phyloP scores from a whole-genome alignment of 1,140 invertebrate species.

The Leptinotarsa undecemlineata region DNA sequence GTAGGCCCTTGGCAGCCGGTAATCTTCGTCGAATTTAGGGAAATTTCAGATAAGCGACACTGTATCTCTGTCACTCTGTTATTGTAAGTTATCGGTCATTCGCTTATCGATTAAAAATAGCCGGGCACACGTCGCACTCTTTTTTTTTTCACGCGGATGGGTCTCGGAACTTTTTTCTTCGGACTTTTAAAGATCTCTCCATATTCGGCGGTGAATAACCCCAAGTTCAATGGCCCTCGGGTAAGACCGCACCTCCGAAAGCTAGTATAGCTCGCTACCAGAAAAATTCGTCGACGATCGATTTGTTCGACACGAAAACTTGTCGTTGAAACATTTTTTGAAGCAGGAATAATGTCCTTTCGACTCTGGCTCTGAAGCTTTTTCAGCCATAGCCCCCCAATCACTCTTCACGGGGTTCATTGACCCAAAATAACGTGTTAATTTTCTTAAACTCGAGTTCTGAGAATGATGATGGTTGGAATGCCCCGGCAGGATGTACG shows the following conservation, averaged over 20 bases:
- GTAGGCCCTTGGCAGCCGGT: no score
- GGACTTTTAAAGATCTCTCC: constrained; percentile 1
- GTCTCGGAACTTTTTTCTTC: not conserved
- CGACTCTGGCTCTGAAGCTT: no score
- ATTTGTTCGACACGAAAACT: no score
- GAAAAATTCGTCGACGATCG: not conserved
- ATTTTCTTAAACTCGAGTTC: no score
- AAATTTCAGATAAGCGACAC: no score
- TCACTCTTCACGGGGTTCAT: no score
- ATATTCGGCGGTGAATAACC: constrained; percentile 52
- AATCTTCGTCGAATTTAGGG: no score
- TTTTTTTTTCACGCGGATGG: not conserved
- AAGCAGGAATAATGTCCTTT: no score
- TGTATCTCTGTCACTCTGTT: not conserved
- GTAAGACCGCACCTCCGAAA: constrained; percentile 47
- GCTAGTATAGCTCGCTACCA: not conserved
- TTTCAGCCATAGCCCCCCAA: no score
- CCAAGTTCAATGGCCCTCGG: constrained; percentile 49
- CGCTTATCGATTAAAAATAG: constrained; percentile 51
- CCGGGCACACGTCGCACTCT: constrained; percentile 17
- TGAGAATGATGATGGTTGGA: not conserved
- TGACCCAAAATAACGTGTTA: no score
- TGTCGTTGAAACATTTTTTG: no score
- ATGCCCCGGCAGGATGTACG: not conserved
- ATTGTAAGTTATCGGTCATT: constrained; percentile 51